Percentiles rank a stretch among this genome's conserved stretches.
Conservation (phyloP, 2,888 invertebrate species). For the Lissocephala sabroskyi region DNA sequence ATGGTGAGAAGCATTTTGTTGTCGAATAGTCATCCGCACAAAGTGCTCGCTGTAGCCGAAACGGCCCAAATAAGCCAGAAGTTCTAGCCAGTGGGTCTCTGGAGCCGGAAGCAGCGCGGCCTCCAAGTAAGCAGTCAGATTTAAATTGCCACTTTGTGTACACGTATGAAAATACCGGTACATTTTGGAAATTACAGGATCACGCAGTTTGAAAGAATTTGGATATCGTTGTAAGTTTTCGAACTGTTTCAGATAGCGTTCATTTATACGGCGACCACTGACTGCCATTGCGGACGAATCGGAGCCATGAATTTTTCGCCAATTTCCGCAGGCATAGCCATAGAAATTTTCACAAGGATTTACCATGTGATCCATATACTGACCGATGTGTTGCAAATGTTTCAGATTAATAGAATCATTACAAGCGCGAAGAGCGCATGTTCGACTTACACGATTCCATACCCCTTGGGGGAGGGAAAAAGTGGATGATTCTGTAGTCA, state of each 20-base stretch:
- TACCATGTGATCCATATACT: conserved; percentile 37
- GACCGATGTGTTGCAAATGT: conserved; percentile 39
- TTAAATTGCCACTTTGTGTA: conserved; percentile 17
- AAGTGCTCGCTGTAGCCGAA: conserved; percentile 59
- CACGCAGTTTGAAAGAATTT: conserved; percentile 12
- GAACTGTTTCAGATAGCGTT: conserved; percentile 42
- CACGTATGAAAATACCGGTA: conserved; percentile 50
- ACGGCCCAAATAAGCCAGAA: conserved; percentile 40
- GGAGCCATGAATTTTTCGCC: conserved; percentile 34
- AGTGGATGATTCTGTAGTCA: neutral
- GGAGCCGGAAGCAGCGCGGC: conserved; percentile 17
- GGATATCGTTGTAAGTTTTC: conserved; percentile 20
- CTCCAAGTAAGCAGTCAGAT: conserved; percentile 36
- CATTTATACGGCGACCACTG: conserved; percentile 43
- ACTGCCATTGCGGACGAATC: conserved; percentile 40
- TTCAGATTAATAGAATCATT: conserved; percentile 37
- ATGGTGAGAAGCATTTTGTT: conserved; percentile 43
- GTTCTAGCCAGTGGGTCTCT: conserved; percentile 43
- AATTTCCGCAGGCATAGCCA: conserved; percentile 55
- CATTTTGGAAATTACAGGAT: conserved; percentile 41
- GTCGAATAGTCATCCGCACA: conserved; percentile 39
- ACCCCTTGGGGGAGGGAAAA: neutral
- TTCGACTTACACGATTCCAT: conserved; percentile 36
- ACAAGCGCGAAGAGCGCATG: conserved; percentile 42
- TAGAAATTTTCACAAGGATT: conserved; percentile 59